These are phyloP conservation scores for Rhabdomys dilectus DNA, from an alignment of 2,113 vertebrate genomes.

Conservation along the genomic window DNA sequence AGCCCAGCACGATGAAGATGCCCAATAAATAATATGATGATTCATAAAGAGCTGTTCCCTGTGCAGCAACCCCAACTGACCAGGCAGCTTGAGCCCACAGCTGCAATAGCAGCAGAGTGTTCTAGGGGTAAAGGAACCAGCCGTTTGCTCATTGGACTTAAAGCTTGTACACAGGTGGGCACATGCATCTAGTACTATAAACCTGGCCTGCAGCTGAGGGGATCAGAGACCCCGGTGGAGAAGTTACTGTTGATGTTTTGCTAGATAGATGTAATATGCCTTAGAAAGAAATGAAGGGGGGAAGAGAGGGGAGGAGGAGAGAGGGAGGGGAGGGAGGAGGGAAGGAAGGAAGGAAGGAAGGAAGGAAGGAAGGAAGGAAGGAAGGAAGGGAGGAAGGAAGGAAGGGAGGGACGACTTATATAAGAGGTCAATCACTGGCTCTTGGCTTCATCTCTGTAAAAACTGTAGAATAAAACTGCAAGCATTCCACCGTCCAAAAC, in stretches of 20 bases:
- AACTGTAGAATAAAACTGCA: not conserved
- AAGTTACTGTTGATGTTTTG: not conserved
- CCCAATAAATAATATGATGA: no score
- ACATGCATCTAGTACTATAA: not conserved
- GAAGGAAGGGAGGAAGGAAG: no score
- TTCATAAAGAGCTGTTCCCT: not conserved
- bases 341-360: no score
- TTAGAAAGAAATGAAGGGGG: not conserved
- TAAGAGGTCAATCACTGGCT: not conserved
- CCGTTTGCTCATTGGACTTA: not conserved
- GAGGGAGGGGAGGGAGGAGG: no score
- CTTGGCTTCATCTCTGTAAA: not conserved
- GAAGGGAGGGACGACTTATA: not conserved
- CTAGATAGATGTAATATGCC: not conserved
- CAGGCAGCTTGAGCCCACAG: no score
- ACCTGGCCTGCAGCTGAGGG: not conserved
- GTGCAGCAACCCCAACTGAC: not conserved
- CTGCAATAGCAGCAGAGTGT: not conserved
- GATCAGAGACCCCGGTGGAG: not conserved
- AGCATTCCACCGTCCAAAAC: not conserved
- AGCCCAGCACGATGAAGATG: not conserved
- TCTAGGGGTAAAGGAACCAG: not conserved
- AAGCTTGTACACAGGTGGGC: not conserved
- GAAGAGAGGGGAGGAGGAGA: no score
- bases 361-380: not conserved